Evolutionary conservation across 2,888 invertebrate species (phyloP).

Genomic region (Ornithoptera alexandrae): DNA sequence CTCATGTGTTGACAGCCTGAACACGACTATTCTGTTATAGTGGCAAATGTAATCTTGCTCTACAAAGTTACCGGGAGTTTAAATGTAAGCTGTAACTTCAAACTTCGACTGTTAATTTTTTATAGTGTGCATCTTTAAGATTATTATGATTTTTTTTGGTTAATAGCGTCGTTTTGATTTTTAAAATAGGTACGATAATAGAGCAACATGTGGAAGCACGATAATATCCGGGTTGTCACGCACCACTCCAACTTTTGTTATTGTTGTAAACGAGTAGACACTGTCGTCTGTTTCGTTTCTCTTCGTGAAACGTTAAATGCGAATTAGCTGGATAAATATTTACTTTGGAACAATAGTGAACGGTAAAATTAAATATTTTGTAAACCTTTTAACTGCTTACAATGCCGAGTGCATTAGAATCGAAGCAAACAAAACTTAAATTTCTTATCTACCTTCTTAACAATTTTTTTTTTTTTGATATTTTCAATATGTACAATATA

Average conservation of each 20-base stretch:
- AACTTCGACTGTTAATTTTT: background rate
- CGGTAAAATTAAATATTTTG: slow-evolving; percentile 60
- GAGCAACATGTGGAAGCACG: slow-evolving; percentile 12
- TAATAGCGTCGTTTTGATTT: background rate
- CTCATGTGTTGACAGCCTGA: too few species aligned
- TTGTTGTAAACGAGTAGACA: slow-evolving; percentile 70
- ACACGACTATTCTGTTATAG: too few species aligned
- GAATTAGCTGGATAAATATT: slow-evolving; percentile 78
- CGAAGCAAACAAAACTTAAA: background rate
- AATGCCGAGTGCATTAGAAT: background rate
- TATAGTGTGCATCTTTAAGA: background rate
- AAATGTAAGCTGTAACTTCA: too few species aligned
- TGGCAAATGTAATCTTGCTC: too few species aligned
- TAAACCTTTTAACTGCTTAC: slow-evolving; percentile 35
- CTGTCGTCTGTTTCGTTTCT: slow-evolving; percentile 74
- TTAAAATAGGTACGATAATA: slow-evolving; percentile 14
- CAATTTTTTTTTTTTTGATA: background rate
- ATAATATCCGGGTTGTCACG: slow-evolving; percentile 35
- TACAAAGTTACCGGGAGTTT: too few species aligned
- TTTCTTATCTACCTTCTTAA: background rate
- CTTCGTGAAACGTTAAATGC: slow-evolving; percentile 66
- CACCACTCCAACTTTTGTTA: slow-evolving; percentile 61
- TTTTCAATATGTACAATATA: background rate
- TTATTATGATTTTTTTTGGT: background rate
- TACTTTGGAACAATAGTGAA: slow-evolving; percentile 65